These are phyloP conservation scores for Epirrhoe tristata DNA, from an alignment of 2,888 invertebrate species.

Conservation along the genomic window DNA sequence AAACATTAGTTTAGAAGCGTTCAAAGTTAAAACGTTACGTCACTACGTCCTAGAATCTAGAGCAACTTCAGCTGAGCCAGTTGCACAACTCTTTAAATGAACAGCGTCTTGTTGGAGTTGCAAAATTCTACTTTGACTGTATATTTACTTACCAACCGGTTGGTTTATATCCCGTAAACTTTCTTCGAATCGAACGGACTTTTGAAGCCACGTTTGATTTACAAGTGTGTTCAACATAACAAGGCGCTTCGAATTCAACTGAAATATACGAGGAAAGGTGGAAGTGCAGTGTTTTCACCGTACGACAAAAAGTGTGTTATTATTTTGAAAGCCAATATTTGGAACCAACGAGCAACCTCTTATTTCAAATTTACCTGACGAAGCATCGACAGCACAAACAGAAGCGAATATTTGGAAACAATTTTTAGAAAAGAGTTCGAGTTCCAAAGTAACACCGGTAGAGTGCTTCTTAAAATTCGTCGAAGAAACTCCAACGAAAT, in stretches of 20 bases:
- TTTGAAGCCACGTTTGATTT: slow-evolving; percentile 15
- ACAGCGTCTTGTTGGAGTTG: slow-evolving; percentile 60
- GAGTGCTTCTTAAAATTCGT: slow-evolving; percentile 36
- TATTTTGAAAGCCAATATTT: not conserved
- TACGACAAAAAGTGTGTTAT: not conserved
- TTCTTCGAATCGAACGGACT: slow-evolving; percentile 29
- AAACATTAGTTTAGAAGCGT: slow-evolving; percentile 51
- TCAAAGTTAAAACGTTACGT: slow-evolving; percentile 58
- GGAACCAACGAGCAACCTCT: not conserved
- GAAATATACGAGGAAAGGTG: not conserved
- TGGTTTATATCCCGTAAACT: slow-evolving; percentile 48
- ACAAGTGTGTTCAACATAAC: slow-evolving; percentile 11
- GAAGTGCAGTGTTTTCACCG: not conserved
- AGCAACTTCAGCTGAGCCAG: slow-evolving; percentile 58
- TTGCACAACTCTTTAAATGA: slow-evolving; percentile 68
- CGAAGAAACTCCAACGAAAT: slow-evolving; percentile 40
- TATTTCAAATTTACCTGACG: too few species aligned
- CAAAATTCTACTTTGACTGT: slow-evolving; percentile 54
- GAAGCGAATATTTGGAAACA: not conserved
- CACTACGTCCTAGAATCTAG: slow-evolving; percentile 48
- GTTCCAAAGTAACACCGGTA: slow-evolving; percentile 22
- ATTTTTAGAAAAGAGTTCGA: slow-evolving; percentile 12
- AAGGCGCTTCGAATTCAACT: slow-evolving; percentile 1
- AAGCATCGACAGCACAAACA: not conserved
- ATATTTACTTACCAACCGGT: slow-evolving; percentile 57